Conservation (phyloP, 2,797 vertebrate species). For the Triplophysa yarkandensis region DNA sequence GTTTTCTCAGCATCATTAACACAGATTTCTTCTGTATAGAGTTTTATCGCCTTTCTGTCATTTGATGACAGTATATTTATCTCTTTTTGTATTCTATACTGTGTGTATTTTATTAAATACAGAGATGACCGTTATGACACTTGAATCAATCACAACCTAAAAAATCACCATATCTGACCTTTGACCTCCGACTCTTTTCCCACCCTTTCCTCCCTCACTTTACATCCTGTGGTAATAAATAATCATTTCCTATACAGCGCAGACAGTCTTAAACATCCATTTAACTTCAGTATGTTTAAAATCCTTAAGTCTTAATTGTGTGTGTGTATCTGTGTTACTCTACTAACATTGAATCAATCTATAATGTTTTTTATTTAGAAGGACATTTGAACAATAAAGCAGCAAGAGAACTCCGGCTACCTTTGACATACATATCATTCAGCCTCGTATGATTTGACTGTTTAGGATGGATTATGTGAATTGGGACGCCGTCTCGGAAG, state of each 20-base stretch:
- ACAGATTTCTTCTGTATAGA: no score
- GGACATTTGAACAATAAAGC: neutral
- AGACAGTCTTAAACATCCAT: neutral
- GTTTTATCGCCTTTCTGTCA: neutral
- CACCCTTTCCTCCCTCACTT: slow-evolving; percentile 17
- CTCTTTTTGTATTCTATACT: neutral
- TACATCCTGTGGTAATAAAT: slow-evolving; percentile 45
- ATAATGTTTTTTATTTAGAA: no score
- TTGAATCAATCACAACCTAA: neutral
- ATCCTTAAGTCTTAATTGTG: no score
- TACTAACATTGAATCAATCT: no score
- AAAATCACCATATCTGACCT: slow-evolving; percentile 37
- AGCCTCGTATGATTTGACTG: neutral
- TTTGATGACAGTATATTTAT: neutral
- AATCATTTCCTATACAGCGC: slow-evolving; percentile 39
- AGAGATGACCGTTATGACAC: neutral
- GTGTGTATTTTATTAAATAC: neutral
- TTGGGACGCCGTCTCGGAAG: slow-evolving; percentile 22
- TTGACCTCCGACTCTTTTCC: slow-evolving; percentile 38
- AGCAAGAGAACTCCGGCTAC: neutral
- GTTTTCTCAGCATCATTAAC: no score
- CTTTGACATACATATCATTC: neutral
- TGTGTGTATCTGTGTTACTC: no score
- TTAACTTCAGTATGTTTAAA: no score
- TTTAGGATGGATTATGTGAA: neutral